Evolutionary conservation across 2,888 invertebrate species (phyloP).

Genomic region (Sisyra nigra): DNA sequence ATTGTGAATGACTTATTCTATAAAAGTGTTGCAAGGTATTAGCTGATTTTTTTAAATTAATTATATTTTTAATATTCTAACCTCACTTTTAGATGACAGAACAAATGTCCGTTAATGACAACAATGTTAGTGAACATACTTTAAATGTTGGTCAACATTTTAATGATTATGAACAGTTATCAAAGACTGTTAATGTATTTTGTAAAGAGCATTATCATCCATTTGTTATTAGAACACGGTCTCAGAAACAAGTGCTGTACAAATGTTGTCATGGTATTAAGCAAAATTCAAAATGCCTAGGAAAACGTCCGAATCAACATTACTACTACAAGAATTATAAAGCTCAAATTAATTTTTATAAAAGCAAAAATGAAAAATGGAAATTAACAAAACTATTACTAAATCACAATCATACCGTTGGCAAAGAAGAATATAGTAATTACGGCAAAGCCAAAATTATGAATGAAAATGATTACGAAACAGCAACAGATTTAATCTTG

Average conservation of each 20-base stretch:
- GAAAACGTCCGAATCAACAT: slow-evolving; percentile 11
- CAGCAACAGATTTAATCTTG: slow-evolving; percentile 1
- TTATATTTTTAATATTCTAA: no score
- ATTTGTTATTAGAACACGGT: slow-evolving; percentile 3
- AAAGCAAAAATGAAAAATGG: slow-evolving; percentile 8
- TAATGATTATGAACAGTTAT: not conserved
- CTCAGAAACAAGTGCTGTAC: slow-evolving; percentile 9
- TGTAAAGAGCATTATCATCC: not conserved
- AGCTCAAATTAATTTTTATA: slow-evolving; percentile 10
- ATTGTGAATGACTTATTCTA: no score
- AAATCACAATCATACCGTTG: no score
- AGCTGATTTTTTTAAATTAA: no score
- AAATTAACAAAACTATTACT: no score
- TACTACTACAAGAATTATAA: slow-evolving; percentile 10
- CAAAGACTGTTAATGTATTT: not conserved
- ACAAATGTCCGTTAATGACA: not conserved
- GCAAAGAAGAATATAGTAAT: slow-evolving; percentile 7
- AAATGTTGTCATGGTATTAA: slow-evolving; percentile 11
- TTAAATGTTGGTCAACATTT: not conserved
- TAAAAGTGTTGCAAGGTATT: no score
- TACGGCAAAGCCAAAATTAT: not conserved
- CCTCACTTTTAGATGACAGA: not conserved
- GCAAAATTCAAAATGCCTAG: slow-evolving; percentile 9
- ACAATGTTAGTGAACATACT: not conserved
- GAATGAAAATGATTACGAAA: not conserved